These are phyloP conservation scores for Ramphastos sulfuratus DNA, from an alignment of 2,113 vertebrate genomes.

Conservation along the genomic window DNA sequence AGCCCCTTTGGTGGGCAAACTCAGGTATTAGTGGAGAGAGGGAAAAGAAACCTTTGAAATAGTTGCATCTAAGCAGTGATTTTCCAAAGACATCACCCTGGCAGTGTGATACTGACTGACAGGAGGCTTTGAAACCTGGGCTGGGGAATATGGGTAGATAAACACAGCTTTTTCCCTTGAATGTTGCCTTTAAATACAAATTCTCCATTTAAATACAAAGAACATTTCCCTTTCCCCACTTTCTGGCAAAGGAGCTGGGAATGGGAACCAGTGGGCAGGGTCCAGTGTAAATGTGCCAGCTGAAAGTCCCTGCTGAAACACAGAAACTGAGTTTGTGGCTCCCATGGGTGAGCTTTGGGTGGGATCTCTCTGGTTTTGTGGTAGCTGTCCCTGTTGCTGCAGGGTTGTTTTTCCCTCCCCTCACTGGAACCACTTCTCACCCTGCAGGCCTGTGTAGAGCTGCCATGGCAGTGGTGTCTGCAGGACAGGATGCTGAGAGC, in stretches of 20 bases:
- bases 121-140: not conserved
- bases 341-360: not conserved
- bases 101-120: not conserved
- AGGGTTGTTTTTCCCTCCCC: not conserved
- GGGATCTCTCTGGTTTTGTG: not conserved
- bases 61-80: not conserved
- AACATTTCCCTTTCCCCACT: not conserved
- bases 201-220: not conserved
- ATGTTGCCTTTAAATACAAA: not conserved
- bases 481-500: not conserved
- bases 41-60: not conserved
- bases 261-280: not conserved
- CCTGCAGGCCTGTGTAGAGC: rapidly evolving
- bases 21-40: not conserved
- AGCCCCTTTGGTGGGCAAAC: not conserved
- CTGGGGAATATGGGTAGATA: not conserved
- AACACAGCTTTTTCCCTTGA: not conserved
- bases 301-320: not conserved
- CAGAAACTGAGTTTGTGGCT: not conserved
- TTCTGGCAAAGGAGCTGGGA: not conserved
- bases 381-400: not conserved
- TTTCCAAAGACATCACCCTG: not conserved
- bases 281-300: not conserved
- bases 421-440: not conserved
- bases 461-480: not conserved